Evolutionary conservation across 2,888 invertebrate genomes (phyloP).

Genomic region (Pachycephus smyrnensis): DNA sequence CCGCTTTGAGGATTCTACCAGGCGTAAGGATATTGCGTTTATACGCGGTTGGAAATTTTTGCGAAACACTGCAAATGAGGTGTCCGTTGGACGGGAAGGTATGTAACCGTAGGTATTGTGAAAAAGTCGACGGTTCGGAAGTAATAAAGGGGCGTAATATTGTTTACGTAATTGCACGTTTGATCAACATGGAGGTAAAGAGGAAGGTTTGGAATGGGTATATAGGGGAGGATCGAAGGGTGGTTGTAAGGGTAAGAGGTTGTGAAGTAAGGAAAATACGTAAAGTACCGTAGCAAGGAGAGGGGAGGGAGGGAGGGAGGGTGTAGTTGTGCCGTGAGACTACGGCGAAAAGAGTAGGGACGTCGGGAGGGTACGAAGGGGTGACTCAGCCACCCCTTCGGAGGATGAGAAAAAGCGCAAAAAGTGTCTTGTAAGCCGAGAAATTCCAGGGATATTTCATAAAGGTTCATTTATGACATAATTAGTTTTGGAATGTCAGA

Average conservation of each 20-base stretch:
- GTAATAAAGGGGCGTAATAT: slow-evolving; percentile 26
- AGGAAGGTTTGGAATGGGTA: neutral
- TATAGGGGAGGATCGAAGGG: neutral
- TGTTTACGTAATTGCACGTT: slow-evolving; percentile 30
- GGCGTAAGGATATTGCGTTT: neutral
- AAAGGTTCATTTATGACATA: slow-evolving; percentile 31
- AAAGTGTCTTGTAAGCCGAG: slow-evolving; percentile 5
- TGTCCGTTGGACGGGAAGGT: neutral
- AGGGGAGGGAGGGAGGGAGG: neutral
- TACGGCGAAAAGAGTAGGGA: neutral
- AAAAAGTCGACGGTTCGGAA: slow-evolving; percentile 10
- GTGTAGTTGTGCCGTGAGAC: neutral
- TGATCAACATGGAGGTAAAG: slow-evolving; percentile 22
- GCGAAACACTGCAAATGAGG: neutral
- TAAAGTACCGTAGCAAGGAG: neutral
- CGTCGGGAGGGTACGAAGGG: neutral
- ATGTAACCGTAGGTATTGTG: neutral
- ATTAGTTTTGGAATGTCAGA: slow-evolving; percentile 33
- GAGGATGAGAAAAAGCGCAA: neutral
- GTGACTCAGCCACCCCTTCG: neutral
- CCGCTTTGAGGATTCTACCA: neutral
- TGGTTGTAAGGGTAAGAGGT: neutral
- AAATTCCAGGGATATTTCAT: slow-evolving; percentile 9
- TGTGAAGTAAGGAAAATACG: neutral
- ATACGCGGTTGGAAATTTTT: neutral